A percentile compares a stretch with the other conserved stretches of the same genome.
Conservation (phyloP, 30 jellyfish, hydroid and myxozoan species). For the Catostylus mosaicus region DNA sequence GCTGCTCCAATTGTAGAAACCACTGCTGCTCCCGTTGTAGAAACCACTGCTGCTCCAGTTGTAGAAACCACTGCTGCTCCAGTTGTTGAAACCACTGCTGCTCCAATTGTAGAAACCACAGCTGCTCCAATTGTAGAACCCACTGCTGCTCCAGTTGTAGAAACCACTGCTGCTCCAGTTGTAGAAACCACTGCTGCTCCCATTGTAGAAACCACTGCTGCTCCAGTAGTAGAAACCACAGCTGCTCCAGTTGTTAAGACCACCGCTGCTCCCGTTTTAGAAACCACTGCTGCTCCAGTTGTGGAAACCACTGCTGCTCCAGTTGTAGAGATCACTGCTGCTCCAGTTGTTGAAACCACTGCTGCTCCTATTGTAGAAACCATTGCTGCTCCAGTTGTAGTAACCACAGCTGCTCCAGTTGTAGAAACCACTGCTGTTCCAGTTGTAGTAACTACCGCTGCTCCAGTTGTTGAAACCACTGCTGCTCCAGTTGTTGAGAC, state of each 20-base stretch:
- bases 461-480: slow-evolving; percentile 35
- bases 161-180: slow-evolving; percentile 52
- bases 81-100: too few relatives aligned
- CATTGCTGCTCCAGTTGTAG: slow-evolving; percentile 36
- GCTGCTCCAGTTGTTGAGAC: slow-evolving; percentile 55
- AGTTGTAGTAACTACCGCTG: slow-evolving; percentile 54
- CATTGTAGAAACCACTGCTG: slow-evolving; percentile 36
- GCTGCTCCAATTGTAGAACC: slow-evolving; percentile 32
- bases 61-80: too few relatives aligned
- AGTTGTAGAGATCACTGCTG: slow-evolving; percentile 32
- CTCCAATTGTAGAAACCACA: too few relatives aligned
- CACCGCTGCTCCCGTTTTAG: slow-evolving; percentile 26
- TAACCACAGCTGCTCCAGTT: slow-evolving; percentile 43
- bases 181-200: slow-evolving; percentile 61
- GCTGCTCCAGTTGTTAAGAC: slow-evolving; percentile 45
- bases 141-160: slow-evolving; percentile 41
- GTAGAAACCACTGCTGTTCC: slow-evolving; percentile 36
- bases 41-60: too few relatives aligned
- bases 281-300: slow-evolving; percentile 43
- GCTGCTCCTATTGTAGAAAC: slow-evolving; percentile 38
- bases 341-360: slow-evolving; percentile 32
- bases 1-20: too few relatives aligned
- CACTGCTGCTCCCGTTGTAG: too few relatives aligned
- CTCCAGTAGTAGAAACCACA: slow-evolving; percentile 35
- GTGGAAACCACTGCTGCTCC: slow-evolving; percentile 49